Evolutionary conservation across 2,113 vertebrate species (phyloP).

Genomic region (Psilopsiagon aymara): DNA sequence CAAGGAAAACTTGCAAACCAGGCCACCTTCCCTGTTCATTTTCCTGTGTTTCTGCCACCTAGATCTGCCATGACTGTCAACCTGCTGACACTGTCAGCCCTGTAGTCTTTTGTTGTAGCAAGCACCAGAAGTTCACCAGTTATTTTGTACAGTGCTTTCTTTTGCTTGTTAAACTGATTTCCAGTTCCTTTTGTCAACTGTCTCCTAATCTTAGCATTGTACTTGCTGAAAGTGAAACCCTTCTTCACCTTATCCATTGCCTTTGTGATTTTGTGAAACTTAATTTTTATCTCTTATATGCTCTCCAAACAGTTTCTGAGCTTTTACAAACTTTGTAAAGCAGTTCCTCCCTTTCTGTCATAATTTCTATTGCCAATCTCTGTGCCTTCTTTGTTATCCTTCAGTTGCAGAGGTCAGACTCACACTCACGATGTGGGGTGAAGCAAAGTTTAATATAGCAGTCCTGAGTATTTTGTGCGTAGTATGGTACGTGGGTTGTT

Average conservation of each 20-base stretch:
- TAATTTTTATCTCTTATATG: neutral
- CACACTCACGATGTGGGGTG: rapidly evolving
- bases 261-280: neutral
- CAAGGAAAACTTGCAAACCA: neutral
- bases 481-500: neutral
- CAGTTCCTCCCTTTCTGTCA: neutral
- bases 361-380: neutral
- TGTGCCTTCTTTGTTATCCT: neutral
- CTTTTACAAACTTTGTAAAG: neutral
- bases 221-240: neutral
- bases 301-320: neutral
- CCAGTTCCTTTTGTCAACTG: neutral
- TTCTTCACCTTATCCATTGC: neutral
- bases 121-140: neutral
- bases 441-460: neutral
- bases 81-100: neutral
- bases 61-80: neutral
- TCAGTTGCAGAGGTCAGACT: neutral
- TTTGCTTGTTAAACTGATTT: neutral
- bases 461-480: neutral
- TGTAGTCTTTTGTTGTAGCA: neutral
- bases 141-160: neutral
- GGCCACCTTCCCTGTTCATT: neutral
- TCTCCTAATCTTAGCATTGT: neutral
- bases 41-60: neutral